These are phyloP conservation scores for Elanoides forficatus DNA, from an alignment of 2,113 vertebrate species.

Conservation along the genomic window DNA sequence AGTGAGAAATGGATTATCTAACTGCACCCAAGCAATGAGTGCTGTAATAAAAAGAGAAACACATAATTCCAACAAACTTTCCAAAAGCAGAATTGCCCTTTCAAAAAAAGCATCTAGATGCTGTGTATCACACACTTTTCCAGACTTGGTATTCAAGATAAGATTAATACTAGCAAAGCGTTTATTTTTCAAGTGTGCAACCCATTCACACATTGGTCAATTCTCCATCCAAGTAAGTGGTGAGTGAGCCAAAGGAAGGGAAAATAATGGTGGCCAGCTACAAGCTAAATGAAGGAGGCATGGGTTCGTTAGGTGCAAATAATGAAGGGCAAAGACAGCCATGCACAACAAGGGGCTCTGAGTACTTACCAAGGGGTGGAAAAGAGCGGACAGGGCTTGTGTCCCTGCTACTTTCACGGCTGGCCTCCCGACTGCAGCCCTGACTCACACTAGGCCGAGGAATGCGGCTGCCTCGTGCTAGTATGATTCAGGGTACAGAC, in stretches of 20 bases:
- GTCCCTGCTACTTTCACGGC: conserved; percentile 98
- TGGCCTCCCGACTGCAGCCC: conserved; percentile 98
- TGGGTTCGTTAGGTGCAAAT: background rate
- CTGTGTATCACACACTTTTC: fast-evolving
- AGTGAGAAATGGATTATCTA: background rate
- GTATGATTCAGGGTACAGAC: conserved; percentile 68
- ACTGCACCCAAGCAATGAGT: background rate
- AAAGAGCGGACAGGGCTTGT: conserved; percentile 96
- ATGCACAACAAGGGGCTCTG: conserved; percentile 30
- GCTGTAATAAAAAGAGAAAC: background rate
- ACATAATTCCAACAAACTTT: fast-evolving
- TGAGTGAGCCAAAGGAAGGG: background rate
- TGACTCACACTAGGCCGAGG: conserved; percentile 99
- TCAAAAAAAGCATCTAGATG: background rate
- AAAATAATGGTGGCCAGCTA: background rate
- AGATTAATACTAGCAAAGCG: background rate
- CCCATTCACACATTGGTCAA: background rate
- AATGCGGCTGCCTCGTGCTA: conserved; percentile 95
- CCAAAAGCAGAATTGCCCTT: background rate
- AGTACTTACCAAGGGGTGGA: conserved; percentile 92
- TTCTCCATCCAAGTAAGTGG: background rate
- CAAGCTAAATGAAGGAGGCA: conserved; percentile 1
- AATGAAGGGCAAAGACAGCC: background rate
- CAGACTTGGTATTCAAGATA: background rate
- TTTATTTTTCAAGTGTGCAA: background rate